Conservation (phyloP, 2,888 invertebrate genomes). For the Erebia aethiops region DNA sequence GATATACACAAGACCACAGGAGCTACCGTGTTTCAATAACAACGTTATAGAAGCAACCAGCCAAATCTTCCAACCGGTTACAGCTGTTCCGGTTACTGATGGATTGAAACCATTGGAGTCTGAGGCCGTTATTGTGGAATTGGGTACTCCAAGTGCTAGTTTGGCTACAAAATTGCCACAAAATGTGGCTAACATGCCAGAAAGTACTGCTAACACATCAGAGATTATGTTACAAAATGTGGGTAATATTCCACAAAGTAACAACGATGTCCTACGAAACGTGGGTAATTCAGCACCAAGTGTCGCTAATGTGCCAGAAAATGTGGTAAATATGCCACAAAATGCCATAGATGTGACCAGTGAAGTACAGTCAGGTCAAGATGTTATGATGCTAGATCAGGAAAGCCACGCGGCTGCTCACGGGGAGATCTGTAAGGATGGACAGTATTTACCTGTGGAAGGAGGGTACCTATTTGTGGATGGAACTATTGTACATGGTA, state of each 20-base stretch:
- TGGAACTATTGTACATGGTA: conserved; percentile 56
- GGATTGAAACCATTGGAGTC: conserved; percentile 51
- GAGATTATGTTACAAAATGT: neutral
- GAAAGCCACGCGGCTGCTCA: conserved; percentile 54
- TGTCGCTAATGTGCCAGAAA: neutral
- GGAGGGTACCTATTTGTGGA: conserved; percentile 72
- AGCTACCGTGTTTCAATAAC: conserved; percentile 69
- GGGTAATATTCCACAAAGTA: neutral
- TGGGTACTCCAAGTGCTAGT: conserved; percentile 47
- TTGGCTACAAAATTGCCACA: conserved; percentile 6
- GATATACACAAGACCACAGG: conserved; percentile 46
- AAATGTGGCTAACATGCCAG: neutral
- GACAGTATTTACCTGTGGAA: conserved; percentile 69
- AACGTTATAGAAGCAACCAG: conserved; percentile 71
- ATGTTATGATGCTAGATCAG: conserved; percentile 63
- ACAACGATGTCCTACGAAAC: neutral
- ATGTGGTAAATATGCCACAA: neutral
- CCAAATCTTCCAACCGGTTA: conserved; percentile 66
- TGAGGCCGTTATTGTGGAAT: conserved; percentile 62
- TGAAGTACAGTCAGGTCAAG: conserved; percentile 37
- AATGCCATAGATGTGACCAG: conserved; percentile 7
- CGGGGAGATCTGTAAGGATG: conserved; percentile 54
- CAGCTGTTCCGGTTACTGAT: conserved; percentile 59
- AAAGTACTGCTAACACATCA: neutral
- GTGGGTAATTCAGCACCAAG: neutral